Percentiles rank a stretch among this genome's conserved stretches.
Conservation (phyloP, 2,113 vertebrate genomes). For the Gracilinanus agilis region DNA sequence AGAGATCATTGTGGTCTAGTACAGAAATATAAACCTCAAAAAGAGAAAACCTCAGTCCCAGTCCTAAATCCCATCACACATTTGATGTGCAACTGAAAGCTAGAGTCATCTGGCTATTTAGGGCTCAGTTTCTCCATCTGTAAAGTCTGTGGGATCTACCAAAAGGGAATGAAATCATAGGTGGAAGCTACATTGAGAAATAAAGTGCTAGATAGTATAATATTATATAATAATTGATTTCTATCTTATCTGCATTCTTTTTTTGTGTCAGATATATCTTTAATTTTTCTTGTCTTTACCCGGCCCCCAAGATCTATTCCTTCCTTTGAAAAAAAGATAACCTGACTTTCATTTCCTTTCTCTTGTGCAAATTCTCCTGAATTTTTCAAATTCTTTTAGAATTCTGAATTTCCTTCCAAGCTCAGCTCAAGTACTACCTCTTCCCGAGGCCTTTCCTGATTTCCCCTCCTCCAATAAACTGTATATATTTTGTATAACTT, state of each 20-base stretch:
- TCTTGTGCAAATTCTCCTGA: background rate
- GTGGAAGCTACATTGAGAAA: constrained; percentile 44
- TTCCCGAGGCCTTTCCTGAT: background rate
- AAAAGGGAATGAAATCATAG: background rate
- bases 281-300: background rate
- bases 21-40: background rate
- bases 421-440: background rate
- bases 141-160: background rate
- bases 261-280: background rate
- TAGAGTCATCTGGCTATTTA: constrained; percentile 1
- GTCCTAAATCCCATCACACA: background rate
- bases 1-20: background rate
- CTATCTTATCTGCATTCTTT: background rate
- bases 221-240: background rate
- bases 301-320: background rate
- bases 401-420: background rate
- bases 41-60: background rate
- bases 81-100: background rate
- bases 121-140: constrained; percentile 16
- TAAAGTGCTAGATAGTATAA: background rate
- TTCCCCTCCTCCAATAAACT: background rate
- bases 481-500: background rate
- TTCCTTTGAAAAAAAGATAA: constrained; percentile 18
- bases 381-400: background rate
- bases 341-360: background rate